phyloP scores from a whole-genome alignment of 2,888 invertebrate genomes.

The Coelogynopora nodosa region DNA sequence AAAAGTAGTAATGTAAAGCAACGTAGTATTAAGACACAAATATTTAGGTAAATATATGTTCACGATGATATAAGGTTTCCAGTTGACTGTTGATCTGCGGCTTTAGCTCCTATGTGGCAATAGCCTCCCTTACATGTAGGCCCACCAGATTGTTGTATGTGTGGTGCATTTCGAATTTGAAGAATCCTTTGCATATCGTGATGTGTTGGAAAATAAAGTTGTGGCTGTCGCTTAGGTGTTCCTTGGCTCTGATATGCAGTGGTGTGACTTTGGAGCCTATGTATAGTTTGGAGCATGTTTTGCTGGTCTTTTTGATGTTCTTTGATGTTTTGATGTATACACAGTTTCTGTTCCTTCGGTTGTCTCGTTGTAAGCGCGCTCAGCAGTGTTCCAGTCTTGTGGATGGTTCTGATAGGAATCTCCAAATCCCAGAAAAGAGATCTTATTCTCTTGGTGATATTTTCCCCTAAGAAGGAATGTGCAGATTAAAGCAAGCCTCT shows the following conservation, averaged over 20 bases:
- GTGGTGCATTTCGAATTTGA: not conserved
- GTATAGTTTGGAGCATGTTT: not conserved
- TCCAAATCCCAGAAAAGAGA: not conserved
- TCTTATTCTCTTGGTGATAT: not conserved
- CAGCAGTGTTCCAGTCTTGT: not conserved
- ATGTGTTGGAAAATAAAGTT: not conserved
- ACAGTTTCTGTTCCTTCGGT: not conserved
- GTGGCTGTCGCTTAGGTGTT: not conserved
- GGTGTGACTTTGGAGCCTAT: not conserved
- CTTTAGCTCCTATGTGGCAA: not conserved
- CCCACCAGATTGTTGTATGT: not conserved
- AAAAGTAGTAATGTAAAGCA: not conserved
- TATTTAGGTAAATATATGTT: not conserved
- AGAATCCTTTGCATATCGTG: not conserved
- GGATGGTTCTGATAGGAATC: not conserved
- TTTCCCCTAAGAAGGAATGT: not conserved
- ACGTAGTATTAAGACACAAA: not conserved
- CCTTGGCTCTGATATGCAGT: not conserved
- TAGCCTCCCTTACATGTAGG: not conserved
- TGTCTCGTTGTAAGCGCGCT: not conserved
- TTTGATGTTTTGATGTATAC: not conserved
- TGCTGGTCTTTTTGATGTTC: not conserved
- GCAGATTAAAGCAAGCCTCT: too few relatives aligned
- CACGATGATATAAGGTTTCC: not conserved
- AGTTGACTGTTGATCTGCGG: not conserved